Base-by-base conservation (phyloP, 2,888 invertebrate genomes). In the Antheraea assamensis region DNA sequence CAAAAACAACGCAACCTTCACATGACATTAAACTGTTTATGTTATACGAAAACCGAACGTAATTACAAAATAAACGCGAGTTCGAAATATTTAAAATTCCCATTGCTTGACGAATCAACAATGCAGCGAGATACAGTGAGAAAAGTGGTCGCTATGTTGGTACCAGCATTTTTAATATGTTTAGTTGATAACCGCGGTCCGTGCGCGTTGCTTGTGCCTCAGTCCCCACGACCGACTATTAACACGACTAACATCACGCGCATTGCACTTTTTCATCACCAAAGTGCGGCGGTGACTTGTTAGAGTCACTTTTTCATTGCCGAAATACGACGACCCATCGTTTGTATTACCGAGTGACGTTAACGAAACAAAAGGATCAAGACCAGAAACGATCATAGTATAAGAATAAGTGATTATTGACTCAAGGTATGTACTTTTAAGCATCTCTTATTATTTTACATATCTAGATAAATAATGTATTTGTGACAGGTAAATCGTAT, bases 181-280 rank as follows among this genome's bases (percentile, higher is more conserved):
- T 93, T 92, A 93, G 93, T 93, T 93, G 92, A 92, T 93, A 93
- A 91, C 85, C 87, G 88, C 79, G 84, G 78, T 83, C 83, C 89
- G 91, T 79, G 87, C 89, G 89, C 85, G 86, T 78, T 89, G 88
- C 91, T 83, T 87, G 93, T 88, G 88, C 86, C 77, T 77, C 77
- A 77, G 82, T 78, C 80, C 78, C 5, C 0, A 68, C 68, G 31
- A 8, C 24, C 78, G 21, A 68, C 68, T 68, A 78, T 78, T 75
- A 76, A 73, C 30, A 83, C 82, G 82, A 81, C 76, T 78, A 81
- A 74, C 75, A 72, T n/a, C 68, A 76, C 78, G 81, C 80, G 82
- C 82, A 77, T 77, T 80, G 76, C 81, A 80, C 75, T 77, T 74
- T 78, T 79, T 82, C 83, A 86, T 82, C 83, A 80, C 8, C 24